A percentile compares a stretch with the other conserved stretches of the same genome.
These are phyloP conservation scores for Pentalonia nigronervosa DNA, from an alignment of 1,140 invertebrate species.

Conservation along the genomic window DNA sequence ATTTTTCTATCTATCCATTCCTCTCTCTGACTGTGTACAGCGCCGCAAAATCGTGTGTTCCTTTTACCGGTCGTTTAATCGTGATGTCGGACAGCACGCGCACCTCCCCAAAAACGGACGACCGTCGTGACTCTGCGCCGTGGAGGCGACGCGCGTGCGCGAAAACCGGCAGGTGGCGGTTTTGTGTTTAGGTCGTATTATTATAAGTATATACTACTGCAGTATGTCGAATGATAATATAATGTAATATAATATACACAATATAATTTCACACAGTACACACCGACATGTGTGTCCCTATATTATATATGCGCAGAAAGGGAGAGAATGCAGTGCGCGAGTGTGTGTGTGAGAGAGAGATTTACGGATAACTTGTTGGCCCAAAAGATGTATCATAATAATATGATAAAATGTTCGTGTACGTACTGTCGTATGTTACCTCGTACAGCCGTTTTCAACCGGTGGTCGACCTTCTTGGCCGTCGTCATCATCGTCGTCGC, in stretches of 20 bases:
- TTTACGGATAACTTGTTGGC: background rate
- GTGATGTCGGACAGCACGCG: constrained; percentile 28
- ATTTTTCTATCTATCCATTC: background rate
- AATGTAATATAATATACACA: background rate
- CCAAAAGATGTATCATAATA: background rate
- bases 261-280: background rate
- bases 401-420: background rate
- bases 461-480: constrained; percentile 22
- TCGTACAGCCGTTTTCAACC: background rate
- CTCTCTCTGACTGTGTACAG: background rate
- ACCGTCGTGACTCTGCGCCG: constrained; percentile 5
- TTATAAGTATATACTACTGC: background rate
- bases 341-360: background rate
- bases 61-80: background rate
- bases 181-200: background rate
- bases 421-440: background rate
- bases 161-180: constrained; percentile 16
- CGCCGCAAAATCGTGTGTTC: constrained; percentile 17
- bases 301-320: background rate
- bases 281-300: background rate
- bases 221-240: constrained; percentile 12
- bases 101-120: constrained; percentile 14
- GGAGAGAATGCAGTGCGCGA: background rate
- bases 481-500: background rate
- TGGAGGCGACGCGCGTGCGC: background rate